phyloP scores from a whole-genome alignment of 2,797 vertebrate genomes.

The Alectoris magna region DNA sequence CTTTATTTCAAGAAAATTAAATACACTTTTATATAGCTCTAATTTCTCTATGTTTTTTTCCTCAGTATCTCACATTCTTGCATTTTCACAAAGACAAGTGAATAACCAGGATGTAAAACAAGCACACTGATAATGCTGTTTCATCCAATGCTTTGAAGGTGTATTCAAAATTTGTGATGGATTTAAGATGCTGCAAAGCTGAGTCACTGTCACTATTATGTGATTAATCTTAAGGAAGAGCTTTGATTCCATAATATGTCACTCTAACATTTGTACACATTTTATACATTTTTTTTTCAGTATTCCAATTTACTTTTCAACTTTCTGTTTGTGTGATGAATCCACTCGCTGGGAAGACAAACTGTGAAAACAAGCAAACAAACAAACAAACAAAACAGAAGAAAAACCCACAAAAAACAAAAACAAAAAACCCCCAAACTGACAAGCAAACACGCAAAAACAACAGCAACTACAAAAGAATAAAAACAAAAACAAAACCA shows the following conservation, averaged over 20 bases:
- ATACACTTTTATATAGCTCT: neutral
- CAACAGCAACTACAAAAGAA: neutral
- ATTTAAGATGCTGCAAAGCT: constrained; percentile 22
- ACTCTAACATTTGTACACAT: neutral
- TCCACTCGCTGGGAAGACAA: neutral
- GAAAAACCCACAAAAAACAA: neutral
- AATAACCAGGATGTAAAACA: neutral
- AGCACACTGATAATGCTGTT: neutral
- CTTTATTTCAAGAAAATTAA: neutral
- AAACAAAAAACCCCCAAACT: neutral
- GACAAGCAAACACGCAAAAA: neutral
- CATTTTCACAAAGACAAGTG: neutral
- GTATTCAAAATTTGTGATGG: constrained; percentile 5
- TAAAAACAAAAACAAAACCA: neutral
- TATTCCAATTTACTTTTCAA: neutral
- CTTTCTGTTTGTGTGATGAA: constrained; percentile 12
- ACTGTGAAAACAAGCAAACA: neutral
- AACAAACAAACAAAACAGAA: neutral
- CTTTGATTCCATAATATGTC: constrained; percentile 22
- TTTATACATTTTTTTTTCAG: constrained; percentile 9
- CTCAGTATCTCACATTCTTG: neutral
- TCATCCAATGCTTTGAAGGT: neutral
- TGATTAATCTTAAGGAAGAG: constrained; percentile 18
- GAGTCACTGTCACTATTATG: constrained; percentile 22
- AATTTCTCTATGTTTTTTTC: neutral